Conservation (phyloP, 2,888 invertebrate genomes). For the Arrhopalites spinosus region DNA sequence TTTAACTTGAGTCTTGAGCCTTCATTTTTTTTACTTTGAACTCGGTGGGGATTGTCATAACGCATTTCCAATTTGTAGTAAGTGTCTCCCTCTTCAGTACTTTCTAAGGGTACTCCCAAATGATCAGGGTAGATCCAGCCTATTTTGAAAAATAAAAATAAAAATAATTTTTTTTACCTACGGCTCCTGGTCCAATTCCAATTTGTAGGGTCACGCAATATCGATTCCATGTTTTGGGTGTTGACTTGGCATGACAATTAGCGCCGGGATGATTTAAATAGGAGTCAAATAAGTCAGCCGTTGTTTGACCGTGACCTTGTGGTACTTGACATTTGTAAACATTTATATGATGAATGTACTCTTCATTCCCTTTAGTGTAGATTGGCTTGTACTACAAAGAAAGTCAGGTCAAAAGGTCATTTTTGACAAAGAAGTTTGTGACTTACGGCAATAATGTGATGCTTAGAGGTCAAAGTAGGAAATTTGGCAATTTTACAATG, state of each 20-base stretch:
- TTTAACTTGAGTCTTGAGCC: no score
- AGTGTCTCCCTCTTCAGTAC: slow-evolving; percentile 71
- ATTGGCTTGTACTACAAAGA: slow-evolving; percentile 59
- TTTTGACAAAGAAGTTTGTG: no score
- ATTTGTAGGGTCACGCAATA: slow-evolving; percentile 55
- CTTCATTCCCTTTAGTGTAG: slow-evolving; percentile 63
- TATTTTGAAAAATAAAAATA: slow-evolving; percentile 59
- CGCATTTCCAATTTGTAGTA: slow-evolving; percentile 91
- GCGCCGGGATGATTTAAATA: slow-evolving; percentile 71
- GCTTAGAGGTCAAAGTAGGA: slow-evolving; percentile 70
- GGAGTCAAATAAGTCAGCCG: slow-evolving; percentile 65
- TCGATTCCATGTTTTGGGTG: slow-evolving; percentile 76
- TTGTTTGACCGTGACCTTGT: slow-evolving; percentile 34
- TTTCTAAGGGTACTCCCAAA: slow-evolving; percentile 77
- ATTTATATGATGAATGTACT: slow-evolving; percentile 82
- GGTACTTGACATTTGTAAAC: slow-evolving; percentile 73
- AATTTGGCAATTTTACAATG: slow-evolving; percentile 87
- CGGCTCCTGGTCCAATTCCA: background rate
- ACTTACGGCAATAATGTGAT: slow-evolving; percentile 77
- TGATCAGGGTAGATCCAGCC: slow-evolving; percentile 78
- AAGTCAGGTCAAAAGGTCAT: no score
- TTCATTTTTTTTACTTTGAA: slow-evolving; percentile 27
- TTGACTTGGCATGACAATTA: slow-evolving; percentile 71
- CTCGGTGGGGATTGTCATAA: slow-evolving; percentile 72
- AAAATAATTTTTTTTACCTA: background rate